Percentiles rank a stretch among this genome's conserved stretches.
Evolutionary conservation across 2,797 vertebrate species (phyloP).

Genomic region (Hippoglossus hippoglossus): DNA sequence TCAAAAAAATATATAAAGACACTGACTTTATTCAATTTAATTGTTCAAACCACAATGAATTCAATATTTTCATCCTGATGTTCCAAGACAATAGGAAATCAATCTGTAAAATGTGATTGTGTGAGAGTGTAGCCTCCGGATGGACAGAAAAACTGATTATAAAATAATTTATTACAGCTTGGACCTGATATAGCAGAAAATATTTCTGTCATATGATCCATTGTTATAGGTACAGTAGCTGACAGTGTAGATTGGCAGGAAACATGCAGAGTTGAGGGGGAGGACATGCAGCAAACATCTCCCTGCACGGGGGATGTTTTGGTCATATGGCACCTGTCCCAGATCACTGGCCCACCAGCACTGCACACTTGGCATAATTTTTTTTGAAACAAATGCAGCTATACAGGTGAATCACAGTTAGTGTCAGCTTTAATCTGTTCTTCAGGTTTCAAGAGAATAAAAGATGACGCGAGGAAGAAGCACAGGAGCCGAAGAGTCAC

Average conservation of each 20-base stretch:
- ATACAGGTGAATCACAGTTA: constrained; percentile 7
- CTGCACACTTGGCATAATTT: constrained; percentile 10
- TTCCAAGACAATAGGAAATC: no score
- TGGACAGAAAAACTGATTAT: no score
- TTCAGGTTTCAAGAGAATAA: not conserved
- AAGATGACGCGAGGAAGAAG: constrained; percentile 12
- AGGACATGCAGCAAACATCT: constrained; percentile 14
- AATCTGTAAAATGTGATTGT: no score
- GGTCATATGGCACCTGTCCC: constrained; percentile 23
- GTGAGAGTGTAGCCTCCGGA: no score
- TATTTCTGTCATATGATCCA: constrained; percentile 1
- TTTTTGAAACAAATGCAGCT: constrained; percentile 6
- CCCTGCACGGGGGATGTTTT: constrained; percentile 1
- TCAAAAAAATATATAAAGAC: no score
- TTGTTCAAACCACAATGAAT: no score
- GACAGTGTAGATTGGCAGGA: constrained; percentile 11
- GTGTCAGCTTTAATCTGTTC: constrained; percentile 1
- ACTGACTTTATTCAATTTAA: not conserved
- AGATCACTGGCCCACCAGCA: constrained; percentile 24
- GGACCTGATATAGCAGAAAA: no score
- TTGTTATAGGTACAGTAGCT: constrained; percentile 11
- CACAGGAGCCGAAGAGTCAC: constrained; percentile 7
- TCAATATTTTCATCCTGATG: no score
- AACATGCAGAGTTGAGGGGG: constrained; percentile 7
- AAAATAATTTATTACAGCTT: no score